These are phyloP conservation scores for Aphidius ervi DNA, from an alignment of 1,140 invertebrate genomes.

Conservation along the genomic window DNA sequence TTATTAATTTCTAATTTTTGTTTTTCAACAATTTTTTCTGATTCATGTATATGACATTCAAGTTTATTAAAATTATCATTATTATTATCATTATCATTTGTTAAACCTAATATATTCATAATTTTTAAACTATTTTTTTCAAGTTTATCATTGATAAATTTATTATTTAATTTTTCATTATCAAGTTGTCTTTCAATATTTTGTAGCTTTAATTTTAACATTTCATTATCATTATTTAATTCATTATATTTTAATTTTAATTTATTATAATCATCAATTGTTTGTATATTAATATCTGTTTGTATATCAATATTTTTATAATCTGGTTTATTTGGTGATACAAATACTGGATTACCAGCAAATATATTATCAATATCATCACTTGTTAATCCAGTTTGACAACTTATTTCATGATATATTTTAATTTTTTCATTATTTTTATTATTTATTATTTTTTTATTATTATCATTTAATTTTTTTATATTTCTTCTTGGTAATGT, in stretches of 20 bases:
- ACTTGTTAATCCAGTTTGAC: slow-evolving; percentile 70
- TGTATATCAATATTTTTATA: slow-evolving; percentile 58
- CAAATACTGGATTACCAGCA: slow-evolving; percentile 55
- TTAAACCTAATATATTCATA: slow-evolving; percentile 62
- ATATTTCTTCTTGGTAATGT: slow-evolving; percentile 67
- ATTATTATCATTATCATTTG: slow-evolving; percentile 56
- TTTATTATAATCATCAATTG: slow-evolving; percentile 54
- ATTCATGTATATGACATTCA: slow-evolving; percentile 69
- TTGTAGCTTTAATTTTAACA: slow-evolving; percentile 40
- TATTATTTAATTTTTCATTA: slow-evolving; percentile 65
- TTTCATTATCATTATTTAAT: slow-evolving; percentile 42
- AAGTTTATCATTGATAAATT: slow-evolving; percentile 67
- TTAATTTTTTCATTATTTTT: slow-evolving; percentile 52
- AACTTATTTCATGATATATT: slow-evolving; percentile 73
- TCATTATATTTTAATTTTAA: slow-evolving; percentile 28
- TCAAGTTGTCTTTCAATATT: slow-evolving; percentile 49
- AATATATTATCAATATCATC: slow-evolving; percentile 67
- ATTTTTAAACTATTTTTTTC: slow-evolving; percentile 68
- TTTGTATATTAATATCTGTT: slow-evolving; percentile 57
- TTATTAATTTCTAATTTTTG: slow-evolving; percentile 74
- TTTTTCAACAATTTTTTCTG: slow-evolving; percentile 67
- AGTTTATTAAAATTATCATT: slow-evolving; percentile 69
- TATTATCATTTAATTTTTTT: slow-evolving; percentile 28
- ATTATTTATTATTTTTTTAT: slow-evolving; percentile 38
- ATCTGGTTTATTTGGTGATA: slow-evolving; percentile 50